Percentiles rank a stretch among this genome's conserved stretches.
These are phyloP conservation scores for Holacanthus passer DNA, from an alignment of 2,113 vertebrate species.

Conservation along the genomic window DNA sequence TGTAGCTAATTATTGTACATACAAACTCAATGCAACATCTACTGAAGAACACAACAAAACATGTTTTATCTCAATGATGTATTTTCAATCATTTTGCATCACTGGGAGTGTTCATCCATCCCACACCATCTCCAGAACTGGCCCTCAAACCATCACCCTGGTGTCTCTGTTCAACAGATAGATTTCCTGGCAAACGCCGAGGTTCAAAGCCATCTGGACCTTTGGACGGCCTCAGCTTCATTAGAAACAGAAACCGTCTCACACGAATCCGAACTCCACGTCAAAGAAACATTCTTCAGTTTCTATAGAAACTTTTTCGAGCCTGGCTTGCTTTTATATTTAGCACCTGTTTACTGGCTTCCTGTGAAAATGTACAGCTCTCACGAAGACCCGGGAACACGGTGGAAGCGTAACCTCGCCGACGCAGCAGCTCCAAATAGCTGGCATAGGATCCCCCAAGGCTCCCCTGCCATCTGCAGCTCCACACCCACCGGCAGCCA, in stretches of 20 bases:
- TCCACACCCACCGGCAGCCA: conserved; percentile 66
- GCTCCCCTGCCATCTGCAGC: conserved; percentile 76
- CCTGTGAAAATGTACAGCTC: conserved; percentile 54
- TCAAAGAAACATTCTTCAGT: neutral
- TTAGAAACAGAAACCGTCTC: neutral
- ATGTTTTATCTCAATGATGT: neutral
- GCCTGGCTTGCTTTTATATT: conserved; percentile 15
- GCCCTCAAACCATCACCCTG: neutral
- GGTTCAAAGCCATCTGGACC: conserved; percentile 34
- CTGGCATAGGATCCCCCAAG: conserved; percentile 49
- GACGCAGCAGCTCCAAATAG: conserved; percentile 72
- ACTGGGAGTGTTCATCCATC: neutral
- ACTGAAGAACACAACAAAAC: neutral
- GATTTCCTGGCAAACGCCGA: neutral
- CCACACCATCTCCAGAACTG: conserved; percentile 17
- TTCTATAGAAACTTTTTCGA: conserved; percentile 29
- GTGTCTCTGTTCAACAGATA: conserved; percentile 14
- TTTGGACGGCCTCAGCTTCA: conserved; percentile 15
- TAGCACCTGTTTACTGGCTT: conserved; percentile 36
- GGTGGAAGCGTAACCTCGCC: conserved; percentile 49
- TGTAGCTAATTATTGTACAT: neutral
- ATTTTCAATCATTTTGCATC: neutral
- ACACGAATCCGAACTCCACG: neutral
- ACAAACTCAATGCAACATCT: neutral
- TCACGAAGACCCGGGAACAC: conserved; percentile 41